A percentile compares a stretch with the other conserved stretches of the same genome.
Conservation (phyloP, 2,113 vertebrate genomes). For the Dasyprocta punctata region DNA sequence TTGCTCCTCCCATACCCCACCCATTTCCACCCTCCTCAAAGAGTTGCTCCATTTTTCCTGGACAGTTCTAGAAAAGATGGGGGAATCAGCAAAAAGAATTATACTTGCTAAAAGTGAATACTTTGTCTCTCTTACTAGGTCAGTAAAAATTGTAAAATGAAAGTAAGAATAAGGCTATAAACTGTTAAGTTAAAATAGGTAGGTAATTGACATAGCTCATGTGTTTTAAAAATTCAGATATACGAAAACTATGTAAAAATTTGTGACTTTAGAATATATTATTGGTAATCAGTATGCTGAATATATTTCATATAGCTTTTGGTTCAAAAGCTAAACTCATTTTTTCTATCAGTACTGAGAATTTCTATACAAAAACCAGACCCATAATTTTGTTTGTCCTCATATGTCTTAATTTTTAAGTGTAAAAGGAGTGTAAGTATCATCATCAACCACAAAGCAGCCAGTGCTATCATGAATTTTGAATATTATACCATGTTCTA, state of each 20-base stretch:
- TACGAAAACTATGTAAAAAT: conserved; percentile 20
- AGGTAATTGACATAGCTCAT: neutral
- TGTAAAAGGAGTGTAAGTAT: neutral
- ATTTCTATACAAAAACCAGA: neutral
- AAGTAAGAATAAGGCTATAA: neutral
- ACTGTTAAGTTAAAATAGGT: neutral
- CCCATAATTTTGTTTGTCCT: conserved; percentile 18
- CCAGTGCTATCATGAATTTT: neutral
- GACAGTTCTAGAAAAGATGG: neutral
- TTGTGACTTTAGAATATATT: neutral
- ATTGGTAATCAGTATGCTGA: neutral
- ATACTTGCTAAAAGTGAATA: neutral
- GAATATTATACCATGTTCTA: neutral
- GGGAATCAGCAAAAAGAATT: neutral
- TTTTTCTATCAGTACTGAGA: conserved; percentile 9
- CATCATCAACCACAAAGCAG: neutral
- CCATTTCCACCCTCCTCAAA: neutral
- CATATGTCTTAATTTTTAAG: conserved; percentile 29
- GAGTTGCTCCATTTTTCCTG: conserved; percentile 13
- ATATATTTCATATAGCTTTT: conserved; percentile 21
- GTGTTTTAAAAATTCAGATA: neutral
- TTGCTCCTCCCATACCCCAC: neutral
- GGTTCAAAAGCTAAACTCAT: neutral
- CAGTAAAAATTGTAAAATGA: neutral
- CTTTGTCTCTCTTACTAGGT: neutral